These are phyloP conservation scores for Aphaenogaster floridana DNA, from an alignment of 1,140 invertebrate genomes.

Conservation along the genomic window DNA sequence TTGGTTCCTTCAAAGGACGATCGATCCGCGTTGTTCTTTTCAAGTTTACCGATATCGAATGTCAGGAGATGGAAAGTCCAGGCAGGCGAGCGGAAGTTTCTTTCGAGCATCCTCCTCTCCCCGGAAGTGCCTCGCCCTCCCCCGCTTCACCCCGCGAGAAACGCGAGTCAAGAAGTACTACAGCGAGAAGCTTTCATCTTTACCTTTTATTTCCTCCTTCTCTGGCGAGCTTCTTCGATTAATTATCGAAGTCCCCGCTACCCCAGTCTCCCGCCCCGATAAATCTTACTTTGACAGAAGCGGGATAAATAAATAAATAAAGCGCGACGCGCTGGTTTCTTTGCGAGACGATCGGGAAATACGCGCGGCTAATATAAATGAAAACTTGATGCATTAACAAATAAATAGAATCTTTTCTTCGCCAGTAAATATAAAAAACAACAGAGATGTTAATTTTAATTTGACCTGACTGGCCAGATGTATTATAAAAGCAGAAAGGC, in stretches of 20 bases:
- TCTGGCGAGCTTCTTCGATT: constrained; percentile 20
- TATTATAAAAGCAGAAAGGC: too few species aligned
- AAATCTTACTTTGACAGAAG: constrained; percentile 2
- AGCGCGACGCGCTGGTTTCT: not conserved
- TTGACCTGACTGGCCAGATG: too few species aligned
- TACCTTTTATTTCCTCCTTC: not conserved
- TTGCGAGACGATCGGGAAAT: not conserved
- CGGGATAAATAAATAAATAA: constrained; percentile 8
- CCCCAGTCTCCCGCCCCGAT: not conserved
- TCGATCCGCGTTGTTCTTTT: constrained; percentile 44
- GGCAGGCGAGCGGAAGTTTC: constrained; percentile 46
- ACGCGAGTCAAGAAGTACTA: constrained; percentile 46
- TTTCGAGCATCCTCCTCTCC: not conserved
- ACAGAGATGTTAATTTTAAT: too few species aligned
- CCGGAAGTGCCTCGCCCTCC: not conserved
- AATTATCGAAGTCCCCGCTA: constrained; percentile 42
- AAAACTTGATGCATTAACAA: not conserved
- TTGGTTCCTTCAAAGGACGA: constrained; percentile 24
- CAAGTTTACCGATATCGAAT: constrained; percentile 47
- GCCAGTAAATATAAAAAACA: too few species aligned
- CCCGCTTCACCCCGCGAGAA: not conserved
- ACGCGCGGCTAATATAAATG: not conserved
- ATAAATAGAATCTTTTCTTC: too few species aligned
- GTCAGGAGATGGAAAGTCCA: constrained; percentile 31
- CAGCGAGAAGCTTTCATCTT: constrained; percentile 54